Conservation (phyloP, 2,113 vertebrate species). For the Datnioides undecimradiatus region DNA sequence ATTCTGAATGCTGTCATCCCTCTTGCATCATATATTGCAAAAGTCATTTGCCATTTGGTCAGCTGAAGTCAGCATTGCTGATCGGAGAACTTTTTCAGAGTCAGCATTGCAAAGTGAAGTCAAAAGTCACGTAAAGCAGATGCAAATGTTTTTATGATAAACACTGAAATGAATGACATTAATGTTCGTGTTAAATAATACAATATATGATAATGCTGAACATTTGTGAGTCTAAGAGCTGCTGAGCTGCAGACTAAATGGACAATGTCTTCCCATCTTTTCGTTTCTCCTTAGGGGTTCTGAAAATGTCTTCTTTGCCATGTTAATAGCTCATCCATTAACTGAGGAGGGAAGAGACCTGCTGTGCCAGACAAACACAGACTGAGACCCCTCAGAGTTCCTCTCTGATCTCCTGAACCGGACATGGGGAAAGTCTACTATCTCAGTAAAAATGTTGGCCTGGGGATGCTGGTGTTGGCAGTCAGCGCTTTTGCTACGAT, state of each 20-base stretch:
- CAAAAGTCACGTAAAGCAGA: no score
- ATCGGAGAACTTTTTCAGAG: no score
- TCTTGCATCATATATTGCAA: no score
- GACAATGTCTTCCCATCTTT: conserved; percentile 6
- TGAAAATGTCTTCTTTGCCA: conserved; percentile 32
- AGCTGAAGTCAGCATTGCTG: no score
- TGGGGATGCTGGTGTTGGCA: conserved; percentile 79
- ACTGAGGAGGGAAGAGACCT: conserved; percentile 40
- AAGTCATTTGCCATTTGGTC: no score
- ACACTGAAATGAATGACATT: no score
- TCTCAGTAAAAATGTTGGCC: conserved; percentile 86
- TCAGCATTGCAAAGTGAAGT: no score
- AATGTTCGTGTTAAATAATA: no score
- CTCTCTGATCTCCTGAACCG: conserved; percentile 9
- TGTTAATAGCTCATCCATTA: conserved; percentile 68
- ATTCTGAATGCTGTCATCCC: not conserved
- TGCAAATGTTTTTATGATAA: no score
- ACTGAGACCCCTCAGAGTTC: conserved; percentile 22
- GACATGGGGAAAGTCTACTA: conserved; percentile 92
- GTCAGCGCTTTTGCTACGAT: conserved; percentile 84
- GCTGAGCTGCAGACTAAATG: not conserved
- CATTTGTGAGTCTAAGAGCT: not conserved
- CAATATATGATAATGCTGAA: no score
- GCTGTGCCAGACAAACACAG: conserved; percentile 28
- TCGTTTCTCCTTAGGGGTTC: conserved; percentile 37